phyloP scores from a whole-genome alignment of 2,113 vertebrate species.

The Platanista minor region DNA sequence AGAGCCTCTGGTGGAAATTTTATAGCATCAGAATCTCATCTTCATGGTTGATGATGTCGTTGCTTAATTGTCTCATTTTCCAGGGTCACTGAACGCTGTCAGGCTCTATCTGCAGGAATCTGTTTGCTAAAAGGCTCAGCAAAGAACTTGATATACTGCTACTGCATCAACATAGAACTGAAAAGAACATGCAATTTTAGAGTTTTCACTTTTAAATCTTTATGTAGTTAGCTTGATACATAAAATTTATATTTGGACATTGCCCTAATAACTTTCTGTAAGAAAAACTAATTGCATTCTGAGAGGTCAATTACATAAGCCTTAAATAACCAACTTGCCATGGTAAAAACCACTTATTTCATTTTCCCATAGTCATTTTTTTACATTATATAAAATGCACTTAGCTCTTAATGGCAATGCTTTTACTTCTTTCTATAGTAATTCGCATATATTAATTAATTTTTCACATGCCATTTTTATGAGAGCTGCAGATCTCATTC shows the following conservation, averaged over 20 bases:
- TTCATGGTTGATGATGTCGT: not conserved
- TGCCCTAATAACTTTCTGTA: not conserved
- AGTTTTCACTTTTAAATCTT: slow-evolving; percentile 10
- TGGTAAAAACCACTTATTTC: not conserved
- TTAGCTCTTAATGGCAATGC: not conserved
- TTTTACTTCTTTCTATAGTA: not conserved
- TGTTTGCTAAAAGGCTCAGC: not conserved
- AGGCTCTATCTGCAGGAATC: not conserved
- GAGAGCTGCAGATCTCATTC: not conserved
- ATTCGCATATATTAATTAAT: not conserved
- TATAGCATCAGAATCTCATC: not conserved
- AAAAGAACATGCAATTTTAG: not conserved
- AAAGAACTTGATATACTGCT: not conserved
- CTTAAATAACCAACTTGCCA: not conserved
- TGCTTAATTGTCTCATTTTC: not conserved
- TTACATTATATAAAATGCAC: not conserved
- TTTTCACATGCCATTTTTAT: slow-evolving; percentile 10
- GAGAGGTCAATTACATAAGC: not conserved
- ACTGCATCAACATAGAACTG: not conserved
- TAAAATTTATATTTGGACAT: not conserved
- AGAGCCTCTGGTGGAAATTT: not conserved
- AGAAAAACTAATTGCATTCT: slow-evolving; percentile 6
- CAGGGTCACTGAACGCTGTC: not conserved
- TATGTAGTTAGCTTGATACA: not conserved
- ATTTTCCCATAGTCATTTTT: not conserved